A percentile compares a stretch with the other conserved stretches of the same genome.
Conservation (phyloP, 1,140 invertebrate genomes). For the Aphelinus atriplicis region DNA sequence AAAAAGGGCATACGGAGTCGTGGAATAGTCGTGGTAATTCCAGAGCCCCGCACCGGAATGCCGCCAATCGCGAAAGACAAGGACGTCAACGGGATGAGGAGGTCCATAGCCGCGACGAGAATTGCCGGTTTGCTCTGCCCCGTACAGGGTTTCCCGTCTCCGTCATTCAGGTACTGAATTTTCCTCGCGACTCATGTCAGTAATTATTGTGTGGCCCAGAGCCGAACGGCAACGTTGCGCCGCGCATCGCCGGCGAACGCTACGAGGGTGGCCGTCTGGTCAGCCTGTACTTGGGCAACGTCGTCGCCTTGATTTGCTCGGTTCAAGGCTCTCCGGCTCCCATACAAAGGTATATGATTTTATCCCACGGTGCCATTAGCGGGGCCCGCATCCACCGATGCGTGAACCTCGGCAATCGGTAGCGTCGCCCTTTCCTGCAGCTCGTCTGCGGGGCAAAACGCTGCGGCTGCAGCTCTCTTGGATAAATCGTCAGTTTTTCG, state of each 20-base stretch:
- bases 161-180: constrained; percentile 71
- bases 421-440: too few species aligned
- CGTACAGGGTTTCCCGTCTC: constrained; percentile 77
- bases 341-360: constrained; percentile 64
- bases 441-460: too few species aligned
- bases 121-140: constrained; percentile 73
- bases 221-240: constrained; percentile 61
- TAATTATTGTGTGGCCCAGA: constrained; percentile 51
- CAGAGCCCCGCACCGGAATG: constrained; percentile 66
- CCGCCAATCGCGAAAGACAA: constrained; percentile 66
- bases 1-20: background rate
- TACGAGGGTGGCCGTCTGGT: constrained; percentile 70
- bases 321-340: constrained; percentile 69
- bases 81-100: constrained; percentile 60
- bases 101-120: constrained; percentile 57
- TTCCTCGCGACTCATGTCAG: background rate
- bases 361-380: too few species aligned
- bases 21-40: constrained; percentile 45
- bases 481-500: too few species aligned
- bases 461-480: too few species aligned
- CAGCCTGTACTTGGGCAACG: constrained; percentile 65
- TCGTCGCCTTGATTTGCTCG: constrained; percentile 67
- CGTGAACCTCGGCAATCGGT: too few species aligned
- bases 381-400: too few species aligned
- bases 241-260: constrained; percentile 68